Base-by-base conservation (phyloP, 2,113 vertebrate genomes). In the Cololabis saira region DNA sequence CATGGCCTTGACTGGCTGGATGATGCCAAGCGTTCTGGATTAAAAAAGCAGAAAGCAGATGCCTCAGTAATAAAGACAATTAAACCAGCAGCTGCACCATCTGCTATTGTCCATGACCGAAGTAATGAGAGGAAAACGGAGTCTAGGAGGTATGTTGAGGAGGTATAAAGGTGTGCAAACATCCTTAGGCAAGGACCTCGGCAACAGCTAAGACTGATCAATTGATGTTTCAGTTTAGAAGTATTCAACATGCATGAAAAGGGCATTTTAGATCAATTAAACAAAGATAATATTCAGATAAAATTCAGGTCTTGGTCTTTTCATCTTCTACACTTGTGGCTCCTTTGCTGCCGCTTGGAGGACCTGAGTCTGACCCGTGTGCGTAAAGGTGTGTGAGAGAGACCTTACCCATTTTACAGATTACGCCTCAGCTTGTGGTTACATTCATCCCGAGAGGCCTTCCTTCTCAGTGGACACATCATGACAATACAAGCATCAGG, bases 51-150 rank as follows among this genome's bases (percentile, higher is more conserved):
- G 61, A 82, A 89, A 84, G 69, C 89, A 92, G 88, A 88, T 89
- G 90, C 67, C 77, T 68, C 15, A 1, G 61, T 84, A 87, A 90
- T 88, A 86, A 87, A 88, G 81, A 83, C 83, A 90, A 90, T 90
- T 88, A 84, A 80, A 80, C 49, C 48, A 27, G 67, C 88, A 87
- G 76, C 86, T 87, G 84, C 59, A 61, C 86, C 75, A 83, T 87
- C 86, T 88, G 89, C 75, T 72, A 53, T 71, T 71, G 64, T 74
- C 71, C 53, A 21, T 86, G 86, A 80, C 76, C 61, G 43, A 84
- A 80, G 75, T 75, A 84, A 88, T 81, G 69, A 86, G 60, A 51
- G 66, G 71, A n/a, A 78, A 70, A 73, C 71, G 37, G 43, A 74
- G 58, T 51, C 15, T 17, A 55, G 62, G 64, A 70, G 52, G 60